These are phyloP conservation scores for Limenitis camilla DNA, from an alignment of 2,888 invertebrate species.

Conservation along the genomic window DNA sequence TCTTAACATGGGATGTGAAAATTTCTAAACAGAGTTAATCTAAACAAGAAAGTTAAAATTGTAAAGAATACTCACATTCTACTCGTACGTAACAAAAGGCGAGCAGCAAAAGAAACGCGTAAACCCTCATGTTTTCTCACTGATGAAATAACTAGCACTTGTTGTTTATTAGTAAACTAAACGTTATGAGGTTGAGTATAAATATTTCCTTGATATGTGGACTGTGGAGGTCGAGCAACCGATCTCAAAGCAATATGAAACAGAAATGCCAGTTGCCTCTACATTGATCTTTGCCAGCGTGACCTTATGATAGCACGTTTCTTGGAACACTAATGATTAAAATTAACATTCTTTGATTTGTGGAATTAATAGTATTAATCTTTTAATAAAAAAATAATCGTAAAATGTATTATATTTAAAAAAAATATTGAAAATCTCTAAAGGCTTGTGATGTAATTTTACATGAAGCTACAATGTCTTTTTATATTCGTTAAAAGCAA, in stretches of 20 bases:
- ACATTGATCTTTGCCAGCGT: conserved; percentile 43
- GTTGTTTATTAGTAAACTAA: neutral
- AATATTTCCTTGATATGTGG: conserved; percentile 5
- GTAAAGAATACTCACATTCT: conserved; percentile 50
- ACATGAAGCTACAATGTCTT: no score
- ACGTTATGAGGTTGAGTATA: neutral
- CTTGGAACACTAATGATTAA: conserved; percentile 32
- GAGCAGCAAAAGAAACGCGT: conserved; percentile 42
- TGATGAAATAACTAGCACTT: conserved; percentile 3
- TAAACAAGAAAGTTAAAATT: conserved; percentile 23
- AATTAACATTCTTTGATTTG: neutral
- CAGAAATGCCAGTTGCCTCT: conserved; percentile 18
- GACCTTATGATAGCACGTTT: conserved; percentile 55
- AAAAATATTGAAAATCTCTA: no score
- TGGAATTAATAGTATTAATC: neutral
- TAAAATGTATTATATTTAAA: no score
- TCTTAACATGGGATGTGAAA: conserved; percentile 16
- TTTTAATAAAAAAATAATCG: neutral
- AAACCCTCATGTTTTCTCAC: conserved; percentile 41
- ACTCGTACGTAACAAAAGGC: conserved; percentile 37
- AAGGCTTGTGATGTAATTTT: no score
- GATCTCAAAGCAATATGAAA: conserved; percentile 21
- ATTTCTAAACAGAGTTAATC: conserved; percentile 23
- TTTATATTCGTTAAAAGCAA: no score
- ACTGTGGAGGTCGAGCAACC: conserved; percentile 22